Conservation (phyloP, 2,797 vertebrate species). For the Coccyzus lansbergi region DNA sequence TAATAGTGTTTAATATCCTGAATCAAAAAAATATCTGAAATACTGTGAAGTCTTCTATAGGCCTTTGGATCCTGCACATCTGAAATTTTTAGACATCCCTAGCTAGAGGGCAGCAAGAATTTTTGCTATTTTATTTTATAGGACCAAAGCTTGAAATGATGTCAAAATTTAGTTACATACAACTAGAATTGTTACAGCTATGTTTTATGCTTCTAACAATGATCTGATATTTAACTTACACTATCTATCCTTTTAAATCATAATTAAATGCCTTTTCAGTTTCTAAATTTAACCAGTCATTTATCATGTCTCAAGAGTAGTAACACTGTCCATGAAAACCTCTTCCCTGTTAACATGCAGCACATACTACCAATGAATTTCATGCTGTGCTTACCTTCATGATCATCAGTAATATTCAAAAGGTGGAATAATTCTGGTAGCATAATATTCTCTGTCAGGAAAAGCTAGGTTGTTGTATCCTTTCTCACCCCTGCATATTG, state of each 20-base stretch:
- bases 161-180: background rate
- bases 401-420: background rate
- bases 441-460: background rate
- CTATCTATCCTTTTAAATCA: conserved; percentile 54
- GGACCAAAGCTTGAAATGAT: background rate
- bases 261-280: conserved; percentile 52
- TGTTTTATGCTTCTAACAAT: conserved; percentile 16
- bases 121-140: background rate
- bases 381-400: background rate
- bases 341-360: background rate
- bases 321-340: background rate
- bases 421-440: background rate
- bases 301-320: background rate
- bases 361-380: background rate
- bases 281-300: conserved; percentile 48
- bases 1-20: background rate
- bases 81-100: background rate
- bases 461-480: background rate
- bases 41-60: background rate
- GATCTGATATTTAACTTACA: conserved; percentile 49
- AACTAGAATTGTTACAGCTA: no score
- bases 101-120: background rate
- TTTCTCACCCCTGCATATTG: background rate
- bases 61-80: background rate
- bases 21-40: background rate